phyloP scores from a whole-genome alignment of 2,113 vertebrate genomes.

The Mobula hypostoma region DNA sequence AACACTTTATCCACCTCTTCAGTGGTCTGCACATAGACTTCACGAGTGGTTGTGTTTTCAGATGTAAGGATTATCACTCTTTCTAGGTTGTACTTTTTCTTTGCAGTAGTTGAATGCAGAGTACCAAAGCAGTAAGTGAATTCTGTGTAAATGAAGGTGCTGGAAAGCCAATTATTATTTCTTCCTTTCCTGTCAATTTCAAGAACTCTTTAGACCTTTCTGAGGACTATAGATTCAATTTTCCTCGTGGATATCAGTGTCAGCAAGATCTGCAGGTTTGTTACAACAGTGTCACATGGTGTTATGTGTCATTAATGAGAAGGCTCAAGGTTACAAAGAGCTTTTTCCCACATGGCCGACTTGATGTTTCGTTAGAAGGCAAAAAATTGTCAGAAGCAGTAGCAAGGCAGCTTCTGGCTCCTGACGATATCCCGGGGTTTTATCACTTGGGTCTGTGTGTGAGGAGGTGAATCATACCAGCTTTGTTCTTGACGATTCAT shows the following conservation, averaged over 20 bases:
- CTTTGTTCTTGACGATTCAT: neutral
- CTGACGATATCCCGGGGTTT: neutral
- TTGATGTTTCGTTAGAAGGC: neutral
- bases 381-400: neutral
- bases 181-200: neutral
- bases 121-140: neutral
- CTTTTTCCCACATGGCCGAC: neutral
- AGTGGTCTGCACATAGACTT: neutral
- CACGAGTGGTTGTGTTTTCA: neutral
- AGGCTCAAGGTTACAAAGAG: neutral
- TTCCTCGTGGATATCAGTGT: neutral
- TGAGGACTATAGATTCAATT: neutral
- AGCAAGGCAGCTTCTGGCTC: neutral
- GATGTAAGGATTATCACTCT: neutral
- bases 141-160: neutral
- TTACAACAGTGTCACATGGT: neutral
- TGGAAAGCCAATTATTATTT: neutral
- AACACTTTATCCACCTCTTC: too few relatives aligned
- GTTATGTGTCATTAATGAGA: neutral
- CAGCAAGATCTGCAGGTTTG: conserved; percentile 22
- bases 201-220: neutral
- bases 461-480: neutral
- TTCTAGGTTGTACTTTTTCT: neutral
- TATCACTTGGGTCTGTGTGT: neutral
- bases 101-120: neutral